These are phyloP conservation scores for Thalassaphorura encarpata DNA, from an alignment of 1,140 invertebrate genomes.

Conservation along the genomic window DNA sequence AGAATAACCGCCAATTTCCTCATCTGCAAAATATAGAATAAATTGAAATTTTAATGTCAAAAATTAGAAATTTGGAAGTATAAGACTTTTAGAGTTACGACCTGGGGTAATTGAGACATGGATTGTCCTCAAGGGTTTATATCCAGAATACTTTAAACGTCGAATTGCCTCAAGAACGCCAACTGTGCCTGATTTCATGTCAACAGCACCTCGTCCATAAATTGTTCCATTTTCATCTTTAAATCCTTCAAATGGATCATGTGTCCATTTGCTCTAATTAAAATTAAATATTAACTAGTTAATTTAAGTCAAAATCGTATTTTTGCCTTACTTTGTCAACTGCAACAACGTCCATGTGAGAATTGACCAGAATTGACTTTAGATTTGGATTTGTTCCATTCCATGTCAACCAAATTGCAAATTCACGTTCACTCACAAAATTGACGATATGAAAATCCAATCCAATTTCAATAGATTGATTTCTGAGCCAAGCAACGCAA, in stretches of 20 bases:
- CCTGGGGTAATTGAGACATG: conserved; percentile 71
- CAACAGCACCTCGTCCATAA: conserved; percentile 67
- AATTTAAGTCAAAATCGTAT: not conserved
- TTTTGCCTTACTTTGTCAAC: not conserved
- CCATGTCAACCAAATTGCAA: conserved; percentile 74
- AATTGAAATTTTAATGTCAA: not conserved
- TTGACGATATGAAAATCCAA: conserved; percentile 50
- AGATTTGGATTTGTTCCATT: conserved; percentile 43
- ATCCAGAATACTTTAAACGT: conserved; percentile 48
- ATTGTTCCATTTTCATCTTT: conserved; percentile 69
- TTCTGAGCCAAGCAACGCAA: conserved; percentile 48
- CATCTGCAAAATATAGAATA: conserved; percentile 50
- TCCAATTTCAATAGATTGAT: conserved; percentile 54
- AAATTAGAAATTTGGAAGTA: not conserved
- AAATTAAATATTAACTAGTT: not conserved
- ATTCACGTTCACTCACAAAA: no score
- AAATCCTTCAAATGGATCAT: conserved; percentile 64
- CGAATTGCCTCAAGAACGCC: conserved; percentile 69
- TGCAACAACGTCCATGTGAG: conserved; percentile 55
- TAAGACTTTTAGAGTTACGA: conserved; percentile 34
- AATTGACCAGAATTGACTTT: conserved; percentile 70
- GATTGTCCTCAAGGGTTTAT: conserved; percentile 44
- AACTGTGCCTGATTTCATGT: conserved; percentile 72
- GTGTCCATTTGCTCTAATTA: conserved; percentile 60
- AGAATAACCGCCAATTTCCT: conserved; percentile 62